Percentiles rank a stretch among this genome's conserved stretches.
These are phyloP conservation scores for Phoeniculus purpureus DNA, from an alignment of 2,797 vertebrate species.

Conservation along the genomic window DNA sequence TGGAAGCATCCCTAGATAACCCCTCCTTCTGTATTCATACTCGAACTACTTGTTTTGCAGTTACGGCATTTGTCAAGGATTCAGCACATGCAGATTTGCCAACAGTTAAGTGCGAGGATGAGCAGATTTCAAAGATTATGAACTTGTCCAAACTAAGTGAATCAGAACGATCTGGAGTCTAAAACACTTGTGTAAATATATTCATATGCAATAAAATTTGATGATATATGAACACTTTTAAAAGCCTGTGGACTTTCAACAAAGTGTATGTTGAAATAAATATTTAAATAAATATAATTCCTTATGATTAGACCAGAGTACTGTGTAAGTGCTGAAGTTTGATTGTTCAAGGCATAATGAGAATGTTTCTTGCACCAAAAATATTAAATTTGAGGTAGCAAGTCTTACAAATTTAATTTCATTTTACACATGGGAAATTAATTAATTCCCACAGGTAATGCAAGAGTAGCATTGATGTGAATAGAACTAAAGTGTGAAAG, in stretches of 20 bases:
- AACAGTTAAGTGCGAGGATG: background rate
- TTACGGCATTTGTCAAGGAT: background rate
- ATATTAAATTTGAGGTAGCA: background rate
- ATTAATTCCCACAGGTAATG: background rate
- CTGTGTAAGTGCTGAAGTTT: rapidly evolving
- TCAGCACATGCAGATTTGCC: background rate
- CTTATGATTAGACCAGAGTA: rapidly evolving
- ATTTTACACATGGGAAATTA: background rate
- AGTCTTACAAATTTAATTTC: background rate
- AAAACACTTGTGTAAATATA: background rate
- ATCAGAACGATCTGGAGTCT: background rate
- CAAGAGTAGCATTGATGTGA: background rate
- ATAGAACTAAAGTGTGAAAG: background rate
- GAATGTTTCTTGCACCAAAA: background rate
- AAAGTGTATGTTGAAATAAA: background rate
- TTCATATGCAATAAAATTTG: background rate
- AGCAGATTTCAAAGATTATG: background rate
- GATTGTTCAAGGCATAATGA: background rate
- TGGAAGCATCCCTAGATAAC: background rate
- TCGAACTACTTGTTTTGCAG: background rate
- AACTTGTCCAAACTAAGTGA: background rate
- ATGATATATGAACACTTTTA: background rate
- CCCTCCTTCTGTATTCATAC: background rate
- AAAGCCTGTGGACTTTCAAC: background rate
- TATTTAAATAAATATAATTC: background rate